Evolutionary conservation across 1,140 invertebrate species (phyloP).

Genomic region (Ridgeia piscesae): DNA sequence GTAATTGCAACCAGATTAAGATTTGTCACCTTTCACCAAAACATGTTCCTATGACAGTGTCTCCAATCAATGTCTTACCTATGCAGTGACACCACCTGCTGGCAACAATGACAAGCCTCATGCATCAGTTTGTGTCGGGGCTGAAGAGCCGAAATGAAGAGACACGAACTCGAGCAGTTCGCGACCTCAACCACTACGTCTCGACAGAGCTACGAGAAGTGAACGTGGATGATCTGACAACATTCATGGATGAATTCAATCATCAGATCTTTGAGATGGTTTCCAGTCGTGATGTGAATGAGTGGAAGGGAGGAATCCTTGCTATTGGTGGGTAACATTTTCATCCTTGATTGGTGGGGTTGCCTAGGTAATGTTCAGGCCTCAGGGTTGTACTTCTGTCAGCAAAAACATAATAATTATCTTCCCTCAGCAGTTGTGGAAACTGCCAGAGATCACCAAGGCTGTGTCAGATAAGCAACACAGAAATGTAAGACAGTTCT

Average conservation of each 20-base stretch:
- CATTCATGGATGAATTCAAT: constrained; percentile 93
- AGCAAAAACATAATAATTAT: no score
- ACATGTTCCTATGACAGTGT: no score
- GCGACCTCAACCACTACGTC: constrained; percentile 86
- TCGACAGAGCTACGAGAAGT: constrained; percentile 89
- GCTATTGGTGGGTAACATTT: constrained; percentile 73
- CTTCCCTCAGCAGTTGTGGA: no score
- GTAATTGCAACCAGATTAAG: no score
- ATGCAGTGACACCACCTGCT: background rate
- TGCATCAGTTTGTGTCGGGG: constrained; percentile 73
- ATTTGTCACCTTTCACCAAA: no score
- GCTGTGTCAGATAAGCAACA: no score
- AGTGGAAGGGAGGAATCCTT: constrained; percentile 92
- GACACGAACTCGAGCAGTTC: constrained; percentile 77
- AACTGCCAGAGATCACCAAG: no score
- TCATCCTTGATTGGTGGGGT: background rate
- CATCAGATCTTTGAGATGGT: constrained; percentile 96
- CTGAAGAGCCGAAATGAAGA: constrained; percentile 88
- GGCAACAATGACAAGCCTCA: constrained; percentile 18
- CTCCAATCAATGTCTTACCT: no score
- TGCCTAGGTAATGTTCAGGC: no score
- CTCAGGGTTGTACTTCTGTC: no score
- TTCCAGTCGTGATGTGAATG: constrained; percentile 85
- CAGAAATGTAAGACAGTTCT: no score
- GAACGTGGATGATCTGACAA: constrained; percentile 79